Evolutionary conservation across 1,140 invertebrate genomes (phyloP), one percentile per base, ranked within the genome.

Genomic region (Melitaea cinxia): DNA sequence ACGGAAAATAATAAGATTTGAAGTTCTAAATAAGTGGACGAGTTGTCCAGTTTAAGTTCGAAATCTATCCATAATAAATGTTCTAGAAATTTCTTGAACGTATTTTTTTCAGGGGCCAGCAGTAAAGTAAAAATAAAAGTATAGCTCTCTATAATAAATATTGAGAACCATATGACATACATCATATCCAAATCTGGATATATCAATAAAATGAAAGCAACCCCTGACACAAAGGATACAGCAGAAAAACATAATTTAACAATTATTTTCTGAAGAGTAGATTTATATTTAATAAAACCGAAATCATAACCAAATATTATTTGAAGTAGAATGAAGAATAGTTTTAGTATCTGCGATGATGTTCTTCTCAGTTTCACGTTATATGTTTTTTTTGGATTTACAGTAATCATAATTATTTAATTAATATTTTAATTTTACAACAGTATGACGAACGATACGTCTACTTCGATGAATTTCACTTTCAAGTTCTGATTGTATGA

Each of bases 261-360:
- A 6, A 39, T 24, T 19, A 9, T n/a, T 23, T 52, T 52, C 17
- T 14, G 14, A 23, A 0, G n/a, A 12, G 17, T 4, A 1, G 45
- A 37, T 26, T 37, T 39, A 14, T 23, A 52, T 52, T 3, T 50
- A 7, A 52, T 37, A 7, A 52, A 50, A 24, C 58, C 58, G 14
- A 60, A 60, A 52, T 60, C 58, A 17, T 52, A 33, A 1, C 19
- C 33, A 35, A 49, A 60, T 37, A 47, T n/a, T 1, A 60, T 50
- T 12, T 21, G 28, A 17, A 39, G 9, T 6, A 17, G 26, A 15
- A 39, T 17, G 4, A 66, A 66, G 45, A 59, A 37, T 55, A 49
- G 30, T 55, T 60, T 47, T 28, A 60, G 49, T 23, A 37, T 47
- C 26, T 60, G 19, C 24, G 30, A 37, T 26, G 12, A 15, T 2